A percentile compares a stretch with the other conserved stretches of the same genome.
phyloP scores from a whole-genome alignment of 2,797 vertebrate genomes.

The Lutra lutra region DNA sequence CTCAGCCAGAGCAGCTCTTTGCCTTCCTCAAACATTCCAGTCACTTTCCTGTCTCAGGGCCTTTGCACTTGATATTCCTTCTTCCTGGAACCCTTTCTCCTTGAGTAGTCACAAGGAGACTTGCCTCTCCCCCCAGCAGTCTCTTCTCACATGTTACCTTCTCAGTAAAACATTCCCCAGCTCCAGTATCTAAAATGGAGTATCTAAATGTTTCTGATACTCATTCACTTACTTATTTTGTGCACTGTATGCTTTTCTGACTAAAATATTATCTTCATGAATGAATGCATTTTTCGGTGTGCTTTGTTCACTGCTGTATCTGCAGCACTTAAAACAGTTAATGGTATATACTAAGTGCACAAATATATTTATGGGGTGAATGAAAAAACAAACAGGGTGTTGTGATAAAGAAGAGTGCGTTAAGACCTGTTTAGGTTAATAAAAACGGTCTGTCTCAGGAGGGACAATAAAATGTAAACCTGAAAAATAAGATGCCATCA shows the following conservation, averaged over 20 bases:
- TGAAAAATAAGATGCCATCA: neutral
- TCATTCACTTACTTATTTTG: neutral
- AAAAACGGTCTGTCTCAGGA: neutral
- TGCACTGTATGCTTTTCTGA: neutral
- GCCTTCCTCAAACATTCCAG: neutral
- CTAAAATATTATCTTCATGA: neutral
- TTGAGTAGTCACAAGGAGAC: neutral
- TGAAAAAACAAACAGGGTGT: neutral
- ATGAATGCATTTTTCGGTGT: neutral
- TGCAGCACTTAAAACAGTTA: neutral
- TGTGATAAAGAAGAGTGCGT: neutral
- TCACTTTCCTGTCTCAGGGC: neutral
- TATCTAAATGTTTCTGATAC: neutral
- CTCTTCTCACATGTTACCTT: neutral
- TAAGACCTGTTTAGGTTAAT: neutral
- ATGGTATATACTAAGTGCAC: neutral
- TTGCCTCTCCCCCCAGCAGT: rapidly evolving
- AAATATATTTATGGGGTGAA: neutral
- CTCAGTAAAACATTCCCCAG: neutral
- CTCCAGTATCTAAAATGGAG: neutral
- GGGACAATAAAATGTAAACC: neutral
- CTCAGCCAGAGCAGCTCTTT: neutral
- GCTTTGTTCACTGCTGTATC: neutral
- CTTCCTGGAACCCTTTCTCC: neutral
- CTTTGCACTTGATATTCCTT: neutral